These are phyloP conservation scores for Hirundichthys speculiger DNA, from an alignment of 2,113 vertebrate species.

Conservation along the genomic window DNA sequence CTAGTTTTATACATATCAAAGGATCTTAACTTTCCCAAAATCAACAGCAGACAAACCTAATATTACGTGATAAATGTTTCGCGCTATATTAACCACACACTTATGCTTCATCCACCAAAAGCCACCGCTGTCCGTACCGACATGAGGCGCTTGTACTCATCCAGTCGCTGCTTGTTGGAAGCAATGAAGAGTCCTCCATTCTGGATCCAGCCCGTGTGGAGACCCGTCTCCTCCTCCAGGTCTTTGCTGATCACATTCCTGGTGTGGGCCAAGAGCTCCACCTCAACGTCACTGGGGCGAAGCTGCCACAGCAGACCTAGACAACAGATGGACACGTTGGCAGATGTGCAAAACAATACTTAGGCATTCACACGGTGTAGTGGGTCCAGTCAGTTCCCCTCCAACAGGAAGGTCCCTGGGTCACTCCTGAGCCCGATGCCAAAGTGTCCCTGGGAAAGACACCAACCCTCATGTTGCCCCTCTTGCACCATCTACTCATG, in stretches of 20 bases:
- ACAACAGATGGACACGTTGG: not conserved
- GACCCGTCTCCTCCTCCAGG: constrained; percentile 91
- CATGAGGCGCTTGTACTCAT: constrained; percentile 98
- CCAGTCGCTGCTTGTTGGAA: constrained; percentile 93
- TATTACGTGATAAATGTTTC: too few relatives aligned
- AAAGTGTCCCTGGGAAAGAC: too few relatives aligned
- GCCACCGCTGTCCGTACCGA: constrained; percentile 81
- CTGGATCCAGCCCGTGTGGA: constrained; percentile 95
- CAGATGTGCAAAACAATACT: not conserved
- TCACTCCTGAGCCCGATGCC: too few relatives aligned
- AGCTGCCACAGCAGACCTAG: constrained; percentile 96
- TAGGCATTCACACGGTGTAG: too few relatives aligned
- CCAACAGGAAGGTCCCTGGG: too few relatives aligned
- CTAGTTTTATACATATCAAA: not conserved
- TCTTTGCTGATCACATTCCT: constrained; percentile 88
- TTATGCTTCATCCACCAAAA: not conserved
- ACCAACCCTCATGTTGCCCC: too few relatives aligned
- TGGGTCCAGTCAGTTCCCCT: too few relatives aligned
- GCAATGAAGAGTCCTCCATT: constrained; percentile 98
- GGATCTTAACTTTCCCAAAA: too few relatives aligned
- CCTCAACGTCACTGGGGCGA: constrained; percentile 93
- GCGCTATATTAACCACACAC: too few relatives aligned
- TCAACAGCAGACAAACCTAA: too few relatives aligned
- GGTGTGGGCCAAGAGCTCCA: constrained; percentile 93
- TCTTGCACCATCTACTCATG: too few relatives aligned